These are phyloP conservation scores for Oenanthe oenanthe DNA, from an alignment of 2,113 vertebrate genomes.

Conservation along the genomic window DNA sequence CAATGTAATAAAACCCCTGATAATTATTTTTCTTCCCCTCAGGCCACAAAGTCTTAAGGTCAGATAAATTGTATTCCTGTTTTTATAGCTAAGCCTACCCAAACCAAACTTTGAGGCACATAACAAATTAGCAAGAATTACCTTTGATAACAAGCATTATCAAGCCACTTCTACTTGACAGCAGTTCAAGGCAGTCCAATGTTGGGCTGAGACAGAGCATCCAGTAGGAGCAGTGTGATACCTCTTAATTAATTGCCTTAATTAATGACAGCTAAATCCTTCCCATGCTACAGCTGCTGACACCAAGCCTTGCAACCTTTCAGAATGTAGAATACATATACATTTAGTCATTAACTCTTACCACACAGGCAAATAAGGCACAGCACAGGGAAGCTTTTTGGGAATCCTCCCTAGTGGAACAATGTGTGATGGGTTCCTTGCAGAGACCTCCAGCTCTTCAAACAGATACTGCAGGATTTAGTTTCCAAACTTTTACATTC, in stretches of 20 bases:
- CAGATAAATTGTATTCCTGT: not conserved
- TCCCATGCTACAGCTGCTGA: not conserved
- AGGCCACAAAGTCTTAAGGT: not conserved
- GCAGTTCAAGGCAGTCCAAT: not conserved
- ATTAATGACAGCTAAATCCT: not conserved
- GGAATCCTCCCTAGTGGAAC: not conserved
- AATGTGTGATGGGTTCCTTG: not conserved
- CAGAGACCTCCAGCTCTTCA: not conserved
- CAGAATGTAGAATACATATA: accelerated
- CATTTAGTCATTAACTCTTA: not conserved
- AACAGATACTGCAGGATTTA: not conserved
- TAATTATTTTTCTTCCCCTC: not conserved
- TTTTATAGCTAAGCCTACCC: not conserved
- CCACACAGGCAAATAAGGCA: not conserved
- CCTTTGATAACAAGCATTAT: not conserved
- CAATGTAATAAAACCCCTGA: not conserved
- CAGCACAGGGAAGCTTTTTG: not conserved
- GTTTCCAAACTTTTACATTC: not conserved
- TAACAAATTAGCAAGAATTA: not conserved
- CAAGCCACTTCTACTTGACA: not conserved
- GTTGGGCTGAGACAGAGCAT: not conserved
- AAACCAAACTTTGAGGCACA: not conserved
- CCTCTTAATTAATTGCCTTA: not conserved
- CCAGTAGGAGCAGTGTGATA: not conserved
- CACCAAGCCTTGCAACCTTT: not conserved